These are phyloP conservation scores for Nothura maculosa DNA, from an alignment of 2,797 vertebrate genomes.

Conservation along the genomic window DNA sequence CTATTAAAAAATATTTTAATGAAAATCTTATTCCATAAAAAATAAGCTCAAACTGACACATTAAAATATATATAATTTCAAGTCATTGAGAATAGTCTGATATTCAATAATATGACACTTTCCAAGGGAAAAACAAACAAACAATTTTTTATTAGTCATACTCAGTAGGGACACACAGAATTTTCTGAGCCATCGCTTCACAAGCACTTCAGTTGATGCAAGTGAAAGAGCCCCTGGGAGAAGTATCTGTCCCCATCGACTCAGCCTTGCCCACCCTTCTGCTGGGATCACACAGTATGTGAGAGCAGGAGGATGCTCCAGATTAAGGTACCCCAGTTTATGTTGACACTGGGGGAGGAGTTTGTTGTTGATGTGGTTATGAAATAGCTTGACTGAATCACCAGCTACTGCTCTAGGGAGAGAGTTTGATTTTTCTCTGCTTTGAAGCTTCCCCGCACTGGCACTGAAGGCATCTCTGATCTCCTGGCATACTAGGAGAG, in stretches of 20 bases:
- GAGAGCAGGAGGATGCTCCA: background rate
- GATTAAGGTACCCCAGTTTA: fast-evolving
- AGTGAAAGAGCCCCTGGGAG: background rate
- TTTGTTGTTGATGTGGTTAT: background rate
- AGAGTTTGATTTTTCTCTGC: background rate
- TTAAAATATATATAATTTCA: background rate
- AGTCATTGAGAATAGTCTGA: background rate
- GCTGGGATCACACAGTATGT: fast-evolving
- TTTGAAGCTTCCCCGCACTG: background rate
- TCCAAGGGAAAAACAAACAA: background rate
- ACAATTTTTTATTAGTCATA: background rate
- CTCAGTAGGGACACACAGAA: background rate
- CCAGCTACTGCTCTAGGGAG: background rate
- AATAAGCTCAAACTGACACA: background rate
- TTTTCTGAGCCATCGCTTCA: background rate
- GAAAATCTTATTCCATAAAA: background rate
- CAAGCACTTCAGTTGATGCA: background rate
- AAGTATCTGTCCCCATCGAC: background rate
- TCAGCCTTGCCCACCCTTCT: fast-evolving
- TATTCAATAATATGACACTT: background rate
- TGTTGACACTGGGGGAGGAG: fast-evolving
- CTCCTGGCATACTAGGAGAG: fast-evolving
- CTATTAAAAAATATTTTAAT: too few relatives aligned
- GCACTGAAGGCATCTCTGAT: background rate
- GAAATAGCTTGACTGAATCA: background rate